Evolutionary conservation across 2,797 vertebrate species (phyloP).

Genomic region (Tadarida brasiliensis): DNA sequence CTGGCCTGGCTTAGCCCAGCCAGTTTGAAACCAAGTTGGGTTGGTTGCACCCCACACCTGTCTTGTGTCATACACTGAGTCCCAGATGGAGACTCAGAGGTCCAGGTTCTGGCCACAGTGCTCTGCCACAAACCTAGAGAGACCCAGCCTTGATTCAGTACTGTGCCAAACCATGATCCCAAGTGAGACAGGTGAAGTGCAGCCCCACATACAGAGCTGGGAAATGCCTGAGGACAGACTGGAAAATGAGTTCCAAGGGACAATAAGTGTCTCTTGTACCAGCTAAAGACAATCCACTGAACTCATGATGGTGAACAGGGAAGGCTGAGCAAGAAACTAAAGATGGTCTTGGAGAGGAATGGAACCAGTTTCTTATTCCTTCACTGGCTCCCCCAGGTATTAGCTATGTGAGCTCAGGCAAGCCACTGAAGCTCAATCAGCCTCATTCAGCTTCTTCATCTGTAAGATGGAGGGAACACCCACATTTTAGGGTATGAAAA

Average conservation of each 20-base stretch:
- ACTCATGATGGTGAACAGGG: neutral
- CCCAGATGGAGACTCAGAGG: neutral
- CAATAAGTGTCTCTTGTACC: neutral
- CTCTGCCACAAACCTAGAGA: neutral
- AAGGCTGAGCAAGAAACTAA: neutral
- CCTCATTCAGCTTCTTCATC: neutral
- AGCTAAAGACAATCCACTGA: neutral
- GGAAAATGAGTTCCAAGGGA: neutral
- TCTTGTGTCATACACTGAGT: neutral
- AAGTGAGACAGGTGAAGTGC: neutral
- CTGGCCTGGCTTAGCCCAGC: accelerated
- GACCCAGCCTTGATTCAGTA: neutral
- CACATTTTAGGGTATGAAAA: too few species aligned
- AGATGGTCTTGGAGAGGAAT: neutral
- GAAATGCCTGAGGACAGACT: neutral
- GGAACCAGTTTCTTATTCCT: neutral
- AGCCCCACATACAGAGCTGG: neutral
- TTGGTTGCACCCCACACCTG: neutral
- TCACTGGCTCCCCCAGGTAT: neutral
- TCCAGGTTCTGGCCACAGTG: neutral
- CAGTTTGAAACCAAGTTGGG: neutral
- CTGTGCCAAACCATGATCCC: neutral
- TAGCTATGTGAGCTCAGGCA: neutral
- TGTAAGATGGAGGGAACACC: neutral
- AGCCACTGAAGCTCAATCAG: neutral